These are phyloP conservation scores for Casuarius casuarius DNA, from an alignment of 2,113 vertebrate genomes.

Conservation along the genomic window DNA sequence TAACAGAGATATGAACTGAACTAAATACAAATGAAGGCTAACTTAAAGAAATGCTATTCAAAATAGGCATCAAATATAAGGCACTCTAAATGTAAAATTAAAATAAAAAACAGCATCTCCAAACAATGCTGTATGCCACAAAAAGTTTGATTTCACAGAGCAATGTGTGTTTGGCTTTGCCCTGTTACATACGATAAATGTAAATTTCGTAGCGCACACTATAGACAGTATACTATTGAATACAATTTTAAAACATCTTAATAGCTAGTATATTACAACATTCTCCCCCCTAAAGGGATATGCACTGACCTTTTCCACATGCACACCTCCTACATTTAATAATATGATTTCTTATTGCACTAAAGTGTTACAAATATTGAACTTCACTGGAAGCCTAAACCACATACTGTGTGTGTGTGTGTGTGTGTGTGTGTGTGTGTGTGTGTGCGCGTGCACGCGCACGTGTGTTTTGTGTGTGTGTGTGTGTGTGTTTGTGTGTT, in stretches of 20 bases:
- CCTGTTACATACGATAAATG: conserved; percentile 84
- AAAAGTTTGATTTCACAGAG: conserved; percentile 81
- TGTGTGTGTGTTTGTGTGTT: background rate
- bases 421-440: background rate
- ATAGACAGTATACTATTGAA: conserved; percentile 80
- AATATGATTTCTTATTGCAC: conserved; percentile 95
- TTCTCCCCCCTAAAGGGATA: conserved; percentile 82
- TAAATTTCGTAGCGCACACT: conserved; percentile 81
- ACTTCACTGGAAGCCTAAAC: conserved; percentile 86
- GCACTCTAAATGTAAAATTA: conserved; percentile 99
- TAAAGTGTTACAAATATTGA: conserved; percentile 90
- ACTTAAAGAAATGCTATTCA: conserved; percentile 88
- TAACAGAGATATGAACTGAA: conserved; percentile 81
- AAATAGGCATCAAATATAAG: conserved; percentile 99
- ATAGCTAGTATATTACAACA: conserved; percentile 85
- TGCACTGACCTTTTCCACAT: conserved; percentile 85
- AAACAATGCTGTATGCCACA: conserved; percentile 76
- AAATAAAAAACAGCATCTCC: conserved; percentile 80
- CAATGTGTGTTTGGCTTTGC: conserved; percentile 88
- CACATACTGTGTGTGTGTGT: conserved; percentile 51
- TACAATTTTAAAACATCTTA: conserved; percentile 82
- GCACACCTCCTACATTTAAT: conserved; percentile 87
- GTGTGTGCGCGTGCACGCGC: background rate
- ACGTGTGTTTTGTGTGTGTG: background rate
- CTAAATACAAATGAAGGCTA: conserved; percentile 83